These are phyloP conservation scores for Chelonus formosanus DNA, from an alignment of 2,888 invertebrate species.

Conservation along the genomic window DNA sequence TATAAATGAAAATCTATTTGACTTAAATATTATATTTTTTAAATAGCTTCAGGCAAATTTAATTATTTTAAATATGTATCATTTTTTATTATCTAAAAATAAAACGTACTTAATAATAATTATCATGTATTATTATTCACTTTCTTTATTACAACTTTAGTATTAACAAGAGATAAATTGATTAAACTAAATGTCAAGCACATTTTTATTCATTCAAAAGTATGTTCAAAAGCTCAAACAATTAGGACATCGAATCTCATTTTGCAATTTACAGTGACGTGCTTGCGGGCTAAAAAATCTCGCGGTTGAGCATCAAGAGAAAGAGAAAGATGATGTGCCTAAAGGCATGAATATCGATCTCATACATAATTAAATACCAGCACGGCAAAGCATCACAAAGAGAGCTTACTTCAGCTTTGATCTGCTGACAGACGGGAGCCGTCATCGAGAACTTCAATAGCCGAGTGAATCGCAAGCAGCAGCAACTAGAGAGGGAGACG, in stretches of 20 bases:
- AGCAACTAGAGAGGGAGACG: constrained; percentile 6
- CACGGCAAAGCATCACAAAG: constrained; percentile 62
- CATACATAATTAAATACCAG: constrained; percentile 65
- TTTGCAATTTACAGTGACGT: constrained; percentile 23
- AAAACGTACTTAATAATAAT: not conserved
- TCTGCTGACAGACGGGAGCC: constrained; percentile 64
- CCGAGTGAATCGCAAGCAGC: constrained; percentile 44
- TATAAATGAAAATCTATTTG: no score
- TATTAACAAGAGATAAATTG: not conserved
- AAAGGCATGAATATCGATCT: constrained; percentile 64
- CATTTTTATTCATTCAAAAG: not conserved
- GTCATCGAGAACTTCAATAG: constrained; percentile 64
- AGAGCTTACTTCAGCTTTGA: constrained; percentile 64
- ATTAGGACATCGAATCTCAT: constrained; percentile 19
- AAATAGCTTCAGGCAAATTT: no score
- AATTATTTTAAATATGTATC: not conserved
- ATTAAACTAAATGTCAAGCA: constrained; percentile 4
- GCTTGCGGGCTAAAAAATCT: constrained; percentile 11
- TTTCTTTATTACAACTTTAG: no score
- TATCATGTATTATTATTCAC: not conserved
- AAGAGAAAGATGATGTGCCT: constrained; percentile 45
- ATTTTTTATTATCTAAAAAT: not conserved
- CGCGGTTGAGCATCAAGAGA: constrained; percentile 5
- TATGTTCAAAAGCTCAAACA: constrained; percentile 9
- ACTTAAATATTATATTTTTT: no score